Evolutionary conservation across 2,113 vertebrate species (phyloP).

Genomic region (Microcebus griseorufus): DNA sequence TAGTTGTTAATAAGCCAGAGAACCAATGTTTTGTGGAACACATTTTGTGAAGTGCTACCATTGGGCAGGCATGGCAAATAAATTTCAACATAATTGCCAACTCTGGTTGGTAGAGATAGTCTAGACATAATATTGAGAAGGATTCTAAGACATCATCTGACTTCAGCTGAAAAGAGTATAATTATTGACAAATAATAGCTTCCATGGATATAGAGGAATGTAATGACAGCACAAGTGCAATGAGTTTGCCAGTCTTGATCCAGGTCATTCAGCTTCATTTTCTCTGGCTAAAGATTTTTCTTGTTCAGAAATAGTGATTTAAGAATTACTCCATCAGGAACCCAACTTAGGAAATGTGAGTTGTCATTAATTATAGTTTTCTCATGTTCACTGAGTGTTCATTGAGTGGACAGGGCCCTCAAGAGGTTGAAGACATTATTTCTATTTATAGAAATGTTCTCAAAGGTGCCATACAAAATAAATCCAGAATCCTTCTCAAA

Average conservation of each 20-base stretch:
- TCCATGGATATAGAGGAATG: not conserved
- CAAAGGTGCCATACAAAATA: not conserved
- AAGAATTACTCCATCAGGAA: not conserved
- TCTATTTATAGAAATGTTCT: not conserved
- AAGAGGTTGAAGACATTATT: not conserved
- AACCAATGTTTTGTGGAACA: not conserved
- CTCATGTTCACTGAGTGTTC: not conserved
- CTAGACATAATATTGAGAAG: not conserved
- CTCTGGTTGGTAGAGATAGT: not conserved
- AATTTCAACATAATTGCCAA: not conserved
- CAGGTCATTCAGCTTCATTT: not conserved
- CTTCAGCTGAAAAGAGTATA: not conserved
- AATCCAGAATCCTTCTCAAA: not conserved
- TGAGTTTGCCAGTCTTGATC: not conserved
- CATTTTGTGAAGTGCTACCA: not conserved
- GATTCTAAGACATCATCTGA: not conserved
- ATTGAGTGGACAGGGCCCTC: not conserved
- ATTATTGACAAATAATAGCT: not conserved
- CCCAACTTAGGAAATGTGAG: not conserved
- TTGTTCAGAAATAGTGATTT: not conserved
- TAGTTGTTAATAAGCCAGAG: not conserved
- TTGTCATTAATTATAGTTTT: not conserved
- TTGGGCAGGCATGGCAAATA: not conserved
- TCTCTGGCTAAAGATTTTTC: not conserved
- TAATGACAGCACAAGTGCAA: not conserved